These are phyloP conservation scores for Anser brachyrhynchus DNA, from an alignment of 2,113 vertebrate species.

Conservation along the genomic window DNA sequence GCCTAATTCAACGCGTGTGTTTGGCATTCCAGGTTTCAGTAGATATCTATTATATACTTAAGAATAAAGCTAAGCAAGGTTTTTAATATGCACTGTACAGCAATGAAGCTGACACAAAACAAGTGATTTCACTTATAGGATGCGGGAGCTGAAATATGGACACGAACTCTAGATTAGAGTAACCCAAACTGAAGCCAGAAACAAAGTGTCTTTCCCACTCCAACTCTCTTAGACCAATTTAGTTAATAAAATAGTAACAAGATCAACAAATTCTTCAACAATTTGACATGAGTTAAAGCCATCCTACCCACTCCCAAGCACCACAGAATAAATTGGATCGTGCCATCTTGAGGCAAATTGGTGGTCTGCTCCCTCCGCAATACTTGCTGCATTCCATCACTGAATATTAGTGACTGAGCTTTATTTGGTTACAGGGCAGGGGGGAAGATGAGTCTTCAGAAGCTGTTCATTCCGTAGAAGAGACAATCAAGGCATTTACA, in stretches of 20 bases:
- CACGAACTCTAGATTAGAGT: background rate
- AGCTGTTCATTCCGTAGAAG: background rate
- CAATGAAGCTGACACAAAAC: background rate
- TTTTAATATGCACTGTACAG: background rate
- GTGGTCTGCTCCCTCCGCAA: rapidly evolving
- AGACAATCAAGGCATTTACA: background rate
- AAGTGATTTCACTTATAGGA: background rate
- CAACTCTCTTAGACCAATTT: background rate
- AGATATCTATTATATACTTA: background rate
- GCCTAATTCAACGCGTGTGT: background rate
- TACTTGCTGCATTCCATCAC: background rate
- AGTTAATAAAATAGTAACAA: background rate
- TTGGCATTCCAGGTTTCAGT: background rate
- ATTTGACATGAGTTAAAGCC: background rate
- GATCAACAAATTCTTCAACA: background rate
- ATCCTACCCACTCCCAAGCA: background rate
- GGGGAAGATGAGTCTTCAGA: background rate
- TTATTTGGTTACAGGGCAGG: background rate
- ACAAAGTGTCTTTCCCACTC: background rate
- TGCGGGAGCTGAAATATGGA: background rate
- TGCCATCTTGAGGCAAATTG: background rate
- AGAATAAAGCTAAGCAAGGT: background rate
- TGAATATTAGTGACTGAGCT: background rate
- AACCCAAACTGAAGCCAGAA: background rate
- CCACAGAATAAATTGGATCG: background rate